These are phyloP conservation scores for Campylomormyrus tamandua DNA, from an alignment of 2,113 vertebrate genomes.

Conservation along the genomic window DNA sequence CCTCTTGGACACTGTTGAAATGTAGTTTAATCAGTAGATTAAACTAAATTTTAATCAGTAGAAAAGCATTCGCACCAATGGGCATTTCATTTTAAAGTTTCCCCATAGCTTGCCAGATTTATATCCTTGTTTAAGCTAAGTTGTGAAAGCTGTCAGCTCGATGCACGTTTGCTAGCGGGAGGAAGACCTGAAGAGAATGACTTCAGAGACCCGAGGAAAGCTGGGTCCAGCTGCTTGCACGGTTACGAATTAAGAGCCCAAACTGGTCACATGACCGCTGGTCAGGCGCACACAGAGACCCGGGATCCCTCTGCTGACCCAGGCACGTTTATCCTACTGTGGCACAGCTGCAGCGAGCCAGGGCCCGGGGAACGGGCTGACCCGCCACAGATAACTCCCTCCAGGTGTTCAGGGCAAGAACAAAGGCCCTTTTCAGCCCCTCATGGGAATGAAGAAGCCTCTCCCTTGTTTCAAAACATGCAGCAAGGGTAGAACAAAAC, in stretches of 20 bases:
- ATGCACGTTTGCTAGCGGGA: background rate
- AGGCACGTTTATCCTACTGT: constrained; percentile 12
- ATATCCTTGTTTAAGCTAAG: background rate
- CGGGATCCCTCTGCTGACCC: background rate
- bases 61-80: background rate
- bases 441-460: constrained; percentile 68
- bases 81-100: background rate
- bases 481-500: constrained; percentile 44
- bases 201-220: background rate
- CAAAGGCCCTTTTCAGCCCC: constrained; percentile 85
- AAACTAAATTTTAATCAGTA: background rate
- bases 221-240: background rate
- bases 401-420: constrained; percentile 79
- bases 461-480: constrained; percentile 65
- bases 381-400: constrained; percentile 58
- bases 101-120: background rate
- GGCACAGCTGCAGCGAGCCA: constrained; percentile 16
- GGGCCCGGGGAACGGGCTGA: background rate
- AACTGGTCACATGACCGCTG: background rate
- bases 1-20: background rate
- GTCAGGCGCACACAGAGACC: background rate
- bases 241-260: background rate
- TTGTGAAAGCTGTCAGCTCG: background rate
- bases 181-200: background rate
- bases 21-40: background rate